Conservation (phyloP, 2,113 vertebrate species). For the Tyrannus savana region DNA sequence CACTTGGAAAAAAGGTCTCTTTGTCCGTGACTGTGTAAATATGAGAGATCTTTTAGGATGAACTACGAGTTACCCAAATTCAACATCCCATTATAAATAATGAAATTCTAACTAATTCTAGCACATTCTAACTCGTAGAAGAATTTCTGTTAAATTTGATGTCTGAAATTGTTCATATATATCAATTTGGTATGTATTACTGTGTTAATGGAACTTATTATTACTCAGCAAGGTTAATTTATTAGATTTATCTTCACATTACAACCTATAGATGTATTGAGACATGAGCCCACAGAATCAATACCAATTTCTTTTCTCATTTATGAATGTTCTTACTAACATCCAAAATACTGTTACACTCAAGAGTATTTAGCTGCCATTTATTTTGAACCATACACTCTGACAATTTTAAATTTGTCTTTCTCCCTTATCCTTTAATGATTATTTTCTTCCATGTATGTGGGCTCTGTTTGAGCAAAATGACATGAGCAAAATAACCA, state of each 20-base stretch:
- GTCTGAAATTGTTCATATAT: neutral
- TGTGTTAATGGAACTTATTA: slow-evolving; percentile 31
- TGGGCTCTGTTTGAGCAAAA: neutral
- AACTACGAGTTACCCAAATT: neutral
- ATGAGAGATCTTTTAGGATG: neutral
- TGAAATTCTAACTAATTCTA: neutral
- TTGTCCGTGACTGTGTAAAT: neutral
- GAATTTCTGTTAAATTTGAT: slow-evolving; percentile 7
- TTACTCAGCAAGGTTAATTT: slow-evolving; percentile 45
- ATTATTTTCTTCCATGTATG: neutral
- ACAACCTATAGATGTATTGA: slow-evolving; percentile 11
- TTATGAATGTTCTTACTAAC: slow-evolving; percentile 8
- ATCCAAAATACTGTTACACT: neutral
- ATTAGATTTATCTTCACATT: slow-evolving; percentile 43
- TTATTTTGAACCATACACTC: neutral
- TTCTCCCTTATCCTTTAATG: neutral
- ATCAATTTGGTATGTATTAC: neutral
- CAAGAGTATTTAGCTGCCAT: neutral
- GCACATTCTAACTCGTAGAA: neutral
- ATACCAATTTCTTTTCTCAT: slow-evolving; percentile 51
- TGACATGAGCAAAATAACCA: neutral
- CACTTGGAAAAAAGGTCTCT: neutral
- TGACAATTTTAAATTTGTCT: neutral
- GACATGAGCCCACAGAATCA: slow-evolving; percentile 29
- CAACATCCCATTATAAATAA: neutral